Evolutionary conservation across 2,113 vertebrate genomes (phyloP), one percentile per base, ranked within the genome.

Genomic region (Lophochroa leadbeateri): DNA sequence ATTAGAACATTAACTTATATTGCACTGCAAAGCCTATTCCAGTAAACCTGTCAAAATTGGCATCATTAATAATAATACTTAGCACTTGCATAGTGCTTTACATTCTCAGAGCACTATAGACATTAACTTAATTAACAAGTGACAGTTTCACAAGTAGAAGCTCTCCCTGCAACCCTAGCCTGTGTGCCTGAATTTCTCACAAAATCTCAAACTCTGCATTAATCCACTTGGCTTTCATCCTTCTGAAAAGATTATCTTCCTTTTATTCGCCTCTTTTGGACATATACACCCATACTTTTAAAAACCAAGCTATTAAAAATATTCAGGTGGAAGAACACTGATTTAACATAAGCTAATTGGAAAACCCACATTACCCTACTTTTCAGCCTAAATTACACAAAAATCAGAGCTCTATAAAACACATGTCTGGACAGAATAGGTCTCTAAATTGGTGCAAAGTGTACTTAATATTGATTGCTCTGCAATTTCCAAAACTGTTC

Each of bases 401-500:
- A 97, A 94, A 89, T 94, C 83, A 97, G 78, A 96, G 90, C 91
- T 76, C 64, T 43, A 17, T 86, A 86, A 84, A 88, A 72, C 71
- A 84, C 71, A 55, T 57, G 35, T 92, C 94, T 98, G 91, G 37
- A 90, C 70, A 95, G 94, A 97, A 94, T 78, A 95, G 33, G 92
- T 96, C 94, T 97, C 89, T 90, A 97, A 97, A 97, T 96, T 94
- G 92, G 88, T 93, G 68, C 93, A 97, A 98, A 97, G 88, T 91
- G 75, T 96, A 94, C 82, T 98, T 98, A 96, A 97, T 98, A 97
- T 98, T 95, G 96, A 98, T 97, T 97, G 92, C 91, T 95, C 83
- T 79, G 64, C 88, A 95, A 98, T 98, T 97, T 98, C 95, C 81
- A 96, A 95, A 97, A 97, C 96, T 94, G 79, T 84, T 96, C 96